phyloP scores from a whole-genome alignment of 1,140 invertebrate genomes.

The Ptiloglossa arizonensis region DNA sequence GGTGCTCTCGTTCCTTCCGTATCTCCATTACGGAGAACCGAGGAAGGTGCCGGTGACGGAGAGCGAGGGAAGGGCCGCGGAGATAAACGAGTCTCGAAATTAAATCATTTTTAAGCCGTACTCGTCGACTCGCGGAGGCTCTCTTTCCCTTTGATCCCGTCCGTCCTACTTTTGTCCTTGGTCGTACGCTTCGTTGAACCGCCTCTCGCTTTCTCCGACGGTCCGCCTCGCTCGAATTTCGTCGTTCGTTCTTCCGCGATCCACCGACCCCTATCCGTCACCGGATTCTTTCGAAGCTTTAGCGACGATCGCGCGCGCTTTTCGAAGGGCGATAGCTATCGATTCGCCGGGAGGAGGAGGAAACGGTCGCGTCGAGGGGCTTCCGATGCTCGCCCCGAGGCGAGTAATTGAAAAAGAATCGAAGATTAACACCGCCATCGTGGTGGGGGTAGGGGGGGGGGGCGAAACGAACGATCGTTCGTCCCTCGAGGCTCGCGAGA shows the following conservation, averaged over 20 bases:
- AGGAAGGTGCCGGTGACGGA: too few relatives aligned
- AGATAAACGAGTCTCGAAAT: slow-evolving; percentile 66
- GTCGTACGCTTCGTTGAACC: neutral
- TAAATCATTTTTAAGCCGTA: slow-evolving; percentile 70
- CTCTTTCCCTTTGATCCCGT: slow-evolving; percentile 65
- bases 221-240: too few relatives aligned
- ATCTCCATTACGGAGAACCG: too few relatives aligned
- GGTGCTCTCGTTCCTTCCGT: neutral
- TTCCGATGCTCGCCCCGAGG: neutral
- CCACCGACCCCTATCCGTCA: neutral
- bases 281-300: neutral
- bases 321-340: neutral
- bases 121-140: slow-evolving; percentile 35
- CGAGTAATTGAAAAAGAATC: slow-evolving; percentile 37
- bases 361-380: neutral
- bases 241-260: too few relatives aligned
- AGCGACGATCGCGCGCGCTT: neutral
- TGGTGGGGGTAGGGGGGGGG: too few relatives aligned
- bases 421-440: slow-evolving; percentile 26
- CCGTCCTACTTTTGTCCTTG: slow-evolving; percentile 29
- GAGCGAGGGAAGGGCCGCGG: slow-evolving; percentile 31
- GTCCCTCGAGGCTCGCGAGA: neutral
- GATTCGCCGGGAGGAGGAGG: neutral
- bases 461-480: neutral
- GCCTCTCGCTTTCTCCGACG: neutral